These are phyloP conservation scores for Pediacus dermestoides DNA, from an alignment of 2,888 invertebrate species.

Conservation along the genomic window DNA sequence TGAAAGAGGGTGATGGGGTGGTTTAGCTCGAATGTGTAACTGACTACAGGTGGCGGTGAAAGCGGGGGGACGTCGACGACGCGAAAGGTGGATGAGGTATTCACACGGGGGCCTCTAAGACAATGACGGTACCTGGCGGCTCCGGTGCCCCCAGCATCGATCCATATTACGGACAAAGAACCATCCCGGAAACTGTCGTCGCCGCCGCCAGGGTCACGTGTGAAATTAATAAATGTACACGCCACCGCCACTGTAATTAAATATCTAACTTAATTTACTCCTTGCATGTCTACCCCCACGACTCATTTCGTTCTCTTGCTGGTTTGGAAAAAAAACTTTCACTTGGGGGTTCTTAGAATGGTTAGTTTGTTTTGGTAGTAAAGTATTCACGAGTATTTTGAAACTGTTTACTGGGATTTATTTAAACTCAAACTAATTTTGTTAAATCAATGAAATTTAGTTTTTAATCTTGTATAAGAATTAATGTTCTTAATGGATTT, in stretches of 20 bases:
- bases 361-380: too few species aligned
- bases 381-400: too few species aligned
- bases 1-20: conserved; percentile 6
- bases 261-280: conserved; percentile 46
- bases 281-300: conserved; percentile 37
- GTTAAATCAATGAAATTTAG: too few species aligned
- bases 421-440: too few species aligned
- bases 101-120: conserved; percentile 26
- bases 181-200: conserved; percentile 40
- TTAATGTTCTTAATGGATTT: too few species aligned
- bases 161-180: conserved; percentile 35
- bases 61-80: too few species aligned
- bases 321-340: too few species aligned
- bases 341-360: too few species aligned
- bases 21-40: too few species aligned
- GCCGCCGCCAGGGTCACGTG: conserved; percentile 41
- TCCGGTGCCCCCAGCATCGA: conserved; percentile 29
- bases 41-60: too few species aligned
- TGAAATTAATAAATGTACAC: conserved; percentile 49
- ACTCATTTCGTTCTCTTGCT: conserved; percentile 13
- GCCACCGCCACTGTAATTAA: conserved; percentile 44
- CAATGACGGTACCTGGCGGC: conserved; percentile 39
- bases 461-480: too few species aligned
- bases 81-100: not conserved
- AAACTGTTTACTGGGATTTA: too few species aligned